phyloP scores from a whole-genome alignment of 1,140 invertebrate genomes.

The Nilaparvata lugens region DNA sequence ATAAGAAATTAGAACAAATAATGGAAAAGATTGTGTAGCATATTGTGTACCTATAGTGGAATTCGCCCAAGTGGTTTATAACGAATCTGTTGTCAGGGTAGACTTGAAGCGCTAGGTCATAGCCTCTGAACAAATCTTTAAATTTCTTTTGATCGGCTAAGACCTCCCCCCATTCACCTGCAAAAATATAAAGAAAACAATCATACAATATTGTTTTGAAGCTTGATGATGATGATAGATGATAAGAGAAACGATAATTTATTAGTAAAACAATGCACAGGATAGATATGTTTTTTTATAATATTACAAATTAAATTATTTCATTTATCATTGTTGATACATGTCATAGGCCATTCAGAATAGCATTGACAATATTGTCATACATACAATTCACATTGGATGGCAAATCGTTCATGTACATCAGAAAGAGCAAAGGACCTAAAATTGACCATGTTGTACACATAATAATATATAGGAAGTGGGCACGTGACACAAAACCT shows the following conservation, averaged over 20 bases:
- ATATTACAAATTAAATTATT: background rate
- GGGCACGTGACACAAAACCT: too few relatives aligned
- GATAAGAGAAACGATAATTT: too few relatives aligned
- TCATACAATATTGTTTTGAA: background rate
- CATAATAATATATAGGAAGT: too few relatives aligned
- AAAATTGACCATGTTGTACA: too few relatives aligned
- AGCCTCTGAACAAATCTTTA: slow-evolving; percentile 35
- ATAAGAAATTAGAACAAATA: slow-evolving; percentile 4
- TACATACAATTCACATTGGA: too few relatives aligned
- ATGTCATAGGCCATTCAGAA: too few relatives aligned
- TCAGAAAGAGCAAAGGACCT: too few relatives aligned
- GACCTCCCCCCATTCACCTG: slow-evolving; percentile 34
- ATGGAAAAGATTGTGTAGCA: background rate
- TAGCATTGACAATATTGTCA: too few relatives aligned
- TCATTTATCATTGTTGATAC: background rate
- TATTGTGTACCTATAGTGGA: slow-evolving; percentile 36
- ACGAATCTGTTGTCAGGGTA: slow-evolving; percentile 34
- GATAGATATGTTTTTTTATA: background rate
- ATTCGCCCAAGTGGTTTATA: slow-evolving; percentile 31
- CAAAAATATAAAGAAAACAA: slow-evolving; percentile 7
- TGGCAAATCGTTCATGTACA: too few relatives aligned
- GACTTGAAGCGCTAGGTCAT: slow-evolving; percentile 36
- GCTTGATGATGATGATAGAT: background rate
- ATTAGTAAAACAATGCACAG: background rate
- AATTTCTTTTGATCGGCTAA: slow-evolving; percentile 19